Evolutionary conservation across 1,140 invertebrate species (phyloP).

Genomic region (Oryzaephilus surinamensis): DNA sequence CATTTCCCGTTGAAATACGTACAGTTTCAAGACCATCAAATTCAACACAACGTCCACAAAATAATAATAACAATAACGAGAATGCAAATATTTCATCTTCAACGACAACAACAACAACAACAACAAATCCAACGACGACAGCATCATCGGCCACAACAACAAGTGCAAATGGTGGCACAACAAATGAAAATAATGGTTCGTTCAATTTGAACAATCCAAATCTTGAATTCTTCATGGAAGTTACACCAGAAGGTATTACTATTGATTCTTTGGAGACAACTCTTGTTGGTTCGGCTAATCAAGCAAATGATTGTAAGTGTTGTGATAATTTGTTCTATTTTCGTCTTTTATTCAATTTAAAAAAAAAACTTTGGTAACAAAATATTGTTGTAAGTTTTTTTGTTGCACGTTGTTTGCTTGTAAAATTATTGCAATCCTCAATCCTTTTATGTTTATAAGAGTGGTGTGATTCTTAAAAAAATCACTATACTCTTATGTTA

Average conservation of each 20-base stretch:
- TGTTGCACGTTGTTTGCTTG: too few relatives aligned
- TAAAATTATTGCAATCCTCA: too few relatives aligned
- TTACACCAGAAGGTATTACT: slow-evolving; percentile 50
- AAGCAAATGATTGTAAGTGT: slow-evolving; percentile 26
- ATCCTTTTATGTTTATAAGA: too few relatives aligned
- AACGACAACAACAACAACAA: not conserved
- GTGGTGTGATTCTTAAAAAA: too few relatives aligned
- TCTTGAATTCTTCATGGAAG: slow-evolving; percentile 58
- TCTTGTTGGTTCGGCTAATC: slow-evolving; percentile 20
- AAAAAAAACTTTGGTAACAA: too few relatives aligned
- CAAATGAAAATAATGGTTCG: not conserved
- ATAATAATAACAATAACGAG: slow-evolving; percentile 4
- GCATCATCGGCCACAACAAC: slow-evolving; percentile 3
- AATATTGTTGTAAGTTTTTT: too few relatives aligned
- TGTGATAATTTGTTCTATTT: too few relatives aligned
- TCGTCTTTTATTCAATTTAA: too few relatives aligned
- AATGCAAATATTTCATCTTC: slow-evolving; percentile 1
- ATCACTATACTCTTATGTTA: too few relatives aligned
- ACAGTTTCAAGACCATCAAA: slow-evolving; percentile 3
- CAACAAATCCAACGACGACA: slow-evolving; percentile 2
- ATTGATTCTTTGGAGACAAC: slow-evolving; percentile 40
- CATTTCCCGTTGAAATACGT: slow-evolving; percentile 28
- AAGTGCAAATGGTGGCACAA: too few relatives aligned
- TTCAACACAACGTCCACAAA: slow-evolving; percentile 2
- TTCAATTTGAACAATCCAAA: slow-evolving; percentile 32